These are phyloP conservation scores for Catonia carolina DNA, from an alignment of 2,888 invertebrate species.

Conservation along the genomic window DNA sequence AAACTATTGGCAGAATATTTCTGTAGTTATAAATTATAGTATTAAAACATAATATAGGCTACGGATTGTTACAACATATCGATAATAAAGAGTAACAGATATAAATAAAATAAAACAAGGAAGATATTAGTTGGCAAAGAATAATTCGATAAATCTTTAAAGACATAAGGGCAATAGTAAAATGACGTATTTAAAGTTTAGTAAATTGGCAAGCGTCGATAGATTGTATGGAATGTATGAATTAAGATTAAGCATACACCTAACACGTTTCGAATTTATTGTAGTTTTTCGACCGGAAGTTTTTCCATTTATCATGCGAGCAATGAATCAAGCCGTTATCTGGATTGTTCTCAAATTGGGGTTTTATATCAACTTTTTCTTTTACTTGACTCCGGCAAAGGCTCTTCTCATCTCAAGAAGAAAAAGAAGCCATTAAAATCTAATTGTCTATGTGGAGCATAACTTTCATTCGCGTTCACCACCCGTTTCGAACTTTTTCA, in stretches of 20 bases:
- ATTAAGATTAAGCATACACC: neutral
- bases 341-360: slow-evolving; percentile 13
- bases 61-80: too few relatives aligned
- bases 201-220: too few relatives aligned
- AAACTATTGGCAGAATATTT: too few relatives aligned
- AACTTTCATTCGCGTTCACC: neutral
- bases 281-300: slow-evolving; percentile 9
- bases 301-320: slow-evolving; percentile 6
- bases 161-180: too few relatives aligned
- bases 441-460: slow-evolving; percentile 13
- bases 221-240: too few relatives aligned
- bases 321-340: slow-evolving; percentile 10
- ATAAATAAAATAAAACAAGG: too few relatives aligned
- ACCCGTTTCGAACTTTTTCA: slow-evolving; percentile 4
- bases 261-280: slow-evolving; percentile 11
- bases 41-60: too few relatives aligned
- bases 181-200: too few relatives aligned
- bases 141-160: too few relatives aligned
- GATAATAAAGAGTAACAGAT: too few relatives aligned
- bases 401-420: slow-evolving; percentile 5
- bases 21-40: too few relatives aligned
- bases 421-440: slow-evolving; percentile 13
- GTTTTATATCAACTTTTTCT: slow-evolving; percentile 7
- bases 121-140: too few relatives aligned
- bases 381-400: neutral